Conservation (phyloP, 2,888 invertebrate species). For the Spisula subtruncata region DNA sequence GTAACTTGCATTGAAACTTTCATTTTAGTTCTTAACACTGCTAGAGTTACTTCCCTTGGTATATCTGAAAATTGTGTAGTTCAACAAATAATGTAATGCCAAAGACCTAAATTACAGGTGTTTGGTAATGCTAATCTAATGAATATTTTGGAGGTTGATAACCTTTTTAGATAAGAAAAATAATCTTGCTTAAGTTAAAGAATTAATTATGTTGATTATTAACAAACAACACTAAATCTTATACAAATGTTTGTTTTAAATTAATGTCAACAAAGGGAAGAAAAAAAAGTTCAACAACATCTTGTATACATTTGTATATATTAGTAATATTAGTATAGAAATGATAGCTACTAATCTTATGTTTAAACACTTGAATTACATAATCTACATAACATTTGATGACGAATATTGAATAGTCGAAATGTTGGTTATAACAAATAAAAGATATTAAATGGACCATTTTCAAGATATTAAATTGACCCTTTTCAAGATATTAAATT, state of each 20-base stretch:
- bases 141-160: neutral
- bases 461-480: too few species aligned
- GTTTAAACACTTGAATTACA: neutral
- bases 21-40: neutral
- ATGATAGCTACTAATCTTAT: neutral
- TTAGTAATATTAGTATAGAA: neutral
- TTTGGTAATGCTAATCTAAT: too few species aligned
- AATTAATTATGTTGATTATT: neutral
- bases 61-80: neutral
- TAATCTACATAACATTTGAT: neutral
- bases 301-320: too few species aligned
- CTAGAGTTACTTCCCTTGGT: conserved; percentile 27
- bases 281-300: neutral
- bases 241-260: neutral
- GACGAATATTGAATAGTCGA: too few species aligned
- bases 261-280: neutral
- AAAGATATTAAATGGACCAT: too few species aligned
- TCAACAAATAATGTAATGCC: neutral
- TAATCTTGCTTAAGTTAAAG: neutral
- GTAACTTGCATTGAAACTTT: neutral
- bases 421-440: too few species aligned
- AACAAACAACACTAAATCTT: neutral
- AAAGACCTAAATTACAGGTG: too few species aligned
- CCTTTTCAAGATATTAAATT: too few species aligned
- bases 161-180: neutral